Conservation (phyloP, 2,888 invertebrate genomes). For the Slavum lentiscoides region DNA sequence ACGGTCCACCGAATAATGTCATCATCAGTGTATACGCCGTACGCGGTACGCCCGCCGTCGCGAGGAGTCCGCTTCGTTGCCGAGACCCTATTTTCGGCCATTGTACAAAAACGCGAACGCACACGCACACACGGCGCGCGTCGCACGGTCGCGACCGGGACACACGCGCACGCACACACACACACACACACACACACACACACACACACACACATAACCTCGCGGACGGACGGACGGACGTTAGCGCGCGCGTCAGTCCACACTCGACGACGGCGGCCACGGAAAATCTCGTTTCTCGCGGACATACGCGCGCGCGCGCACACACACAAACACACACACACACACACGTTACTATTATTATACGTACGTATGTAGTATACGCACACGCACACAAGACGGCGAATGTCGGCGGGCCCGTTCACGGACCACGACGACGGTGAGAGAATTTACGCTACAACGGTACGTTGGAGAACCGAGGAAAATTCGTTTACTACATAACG, state of each 20-base stretch:
- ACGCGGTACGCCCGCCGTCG: slow-evolving; percentile 35
- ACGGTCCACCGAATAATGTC: slow-evolving; percentile 15
- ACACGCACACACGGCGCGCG: slow-evolving; percentile 2
- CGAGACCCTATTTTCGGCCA: slow-evolving; percentile 51
- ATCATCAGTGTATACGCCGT: slow-evolving; percentile 41
- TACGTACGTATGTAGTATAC: background rate
- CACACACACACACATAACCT: slow-evolving; percentile 34
- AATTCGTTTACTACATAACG: background rate
- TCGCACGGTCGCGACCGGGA: background rate
- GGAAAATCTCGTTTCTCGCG: slow-evolving; percentile 11
- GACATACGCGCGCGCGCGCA: background rate
- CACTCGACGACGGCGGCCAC: slow-evolving; percentile 5
- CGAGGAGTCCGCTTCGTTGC: slow-evolving; percentile 2
- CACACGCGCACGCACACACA: no score
- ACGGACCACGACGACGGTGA: background rate
- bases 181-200: no score
- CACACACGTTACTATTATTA: slow-evolving; percentile 10
- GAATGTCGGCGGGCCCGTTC: no score
- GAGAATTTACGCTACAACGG: no score
- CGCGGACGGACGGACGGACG: slow-evolving; percentile 37
- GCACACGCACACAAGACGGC: no score
- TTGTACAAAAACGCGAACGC: slow-evolving; percentile 11
- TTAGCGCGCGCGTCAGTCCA: slow-evolving; percentile 24
- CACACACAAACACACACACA: slow-evolving; percentile 2
- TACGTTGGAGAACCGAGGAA: no score